Evolutionary conservation across 2,113 vertebrate species (phyloP).

Genomic region (Hippocampus zosterae): DNA sequence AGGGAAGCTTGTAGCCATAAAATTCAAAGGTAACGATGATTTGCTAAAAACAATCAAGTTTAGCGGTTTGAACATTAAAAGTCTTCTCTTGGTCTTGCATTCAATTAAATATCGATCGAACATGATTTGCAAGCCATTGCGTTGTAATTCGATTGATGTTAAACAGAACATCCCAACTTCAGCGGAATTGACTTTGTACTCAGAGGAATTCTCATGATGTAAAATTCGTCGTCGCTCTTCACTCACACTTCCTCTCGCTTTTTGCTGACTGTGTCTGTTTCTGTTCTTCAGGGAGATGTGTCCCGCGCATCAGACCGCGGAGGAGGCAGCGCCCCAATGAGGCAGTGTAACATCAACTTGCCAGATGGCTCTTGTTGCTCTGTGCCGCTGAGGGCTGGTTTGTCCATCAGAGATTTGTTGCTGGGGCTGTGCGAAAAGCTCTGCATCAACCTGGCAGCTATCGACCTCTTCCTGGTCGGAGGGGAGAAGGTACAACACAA

Average conservation of each 20-base stretch:
- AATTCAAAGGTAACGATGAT: too few species aligned
- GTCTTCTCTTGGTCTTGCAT: too few species aligned
- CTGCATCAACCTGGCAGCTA: conserved; percentile 87
- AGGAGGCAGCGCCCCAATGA: conserved; percentile 62
- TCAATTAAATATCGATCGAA: too few species aligned
- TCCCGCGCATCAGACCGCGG: conserved; percentile 75
- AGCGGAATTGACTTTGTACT: too few species aligned
- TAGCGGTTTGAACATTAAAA: too few species aligned
- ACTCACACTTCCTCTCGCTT: background rate
- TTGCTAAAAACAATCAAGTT: too few species aligned
- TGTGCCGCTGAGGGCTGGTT: conserved; percentile 78
- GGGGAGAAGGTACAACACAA: conserved; percentile 86
- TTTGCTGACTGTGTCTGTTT: conserved; percentile 1
- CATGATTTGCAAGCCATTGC: too few species aligned
- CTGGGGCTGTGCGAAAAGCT: conserved; percentile 89
- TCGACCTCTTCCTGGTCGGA: conserved; percentile 92
- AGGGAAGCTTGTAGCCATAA: too few species aligned
- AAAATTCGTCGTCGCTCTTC: background rate
- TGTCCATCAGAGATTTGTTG: conserved; percentile 89
- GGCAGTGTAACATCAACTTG: conserved; percentile 85
- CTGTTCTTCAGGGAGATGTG: conserved; percentile 71
- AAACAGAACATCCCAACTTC: too few species aligned
- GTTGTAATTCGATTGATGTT: too few species aligned
- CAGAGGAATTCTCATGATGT: too few species aligned
- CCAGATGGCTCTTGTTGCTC: conserved; percentile 85